Evolutionary conservation across 2,113 vertebrate species (phyloP), one percentile per base, ranked within the genome.

Genomic region (Noctilio leporinus): DNA sequence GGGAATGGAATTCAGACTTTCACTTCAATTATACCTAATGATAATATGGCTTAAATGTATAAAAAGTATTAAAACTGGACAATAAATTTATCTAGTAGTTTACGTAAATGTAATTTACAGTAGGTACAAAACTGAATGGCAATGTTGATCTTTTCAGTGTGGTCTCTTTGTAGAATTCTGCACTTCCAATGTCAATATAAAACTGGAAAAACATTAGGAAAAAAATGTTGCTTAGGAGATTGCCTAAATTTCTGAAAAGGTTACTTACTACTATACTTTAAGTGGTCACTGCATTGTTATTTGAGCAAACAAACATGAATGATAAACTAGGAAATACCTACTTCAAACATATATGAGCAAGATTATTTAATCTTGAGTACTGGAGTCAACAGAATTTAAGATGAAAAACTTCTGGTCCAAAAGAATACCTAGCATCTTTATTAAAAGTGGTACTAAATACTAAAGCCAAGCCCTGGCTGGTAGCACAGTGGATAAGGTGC

Each of bases 301-400:
- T 11, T 88, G 62, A 93, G 49, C 33, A 95, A 94, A 75, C 78
- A 91, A 94, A 90, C 12, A 76, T 45, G 33, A 91, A 24, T n/a
- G 30, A 72, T 10, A 28, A 93, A 73, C 43, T 33, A 93, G 76
- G 51, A 93, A 91, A 43, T 83, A 94, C 14, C 20, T 47, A 91
- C 69, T 92, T 93, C 19, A 95, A 93, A 94, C 10, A 82, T 72
- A 86, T 53, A 72, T 10, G 33, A 93, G 28, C 28, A 93, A 88
- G 35, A 70, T 3, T 57, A n/a, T 76, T 20, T 24, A 73, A 67
- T 81, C 10, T 77, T 24, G 19, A 43, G 28, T 40, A 87, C 10
- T 69, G 55, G 16, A 91, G 38, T 51, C 33, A 91, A 94, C 7
- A 87, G 24, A 67, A 86, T 77, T 86, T 81, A 81, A 93, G 47